Conservation (phyloP, 2,797 vertebrate species). For the Sphenodon punctatus region DNA sequence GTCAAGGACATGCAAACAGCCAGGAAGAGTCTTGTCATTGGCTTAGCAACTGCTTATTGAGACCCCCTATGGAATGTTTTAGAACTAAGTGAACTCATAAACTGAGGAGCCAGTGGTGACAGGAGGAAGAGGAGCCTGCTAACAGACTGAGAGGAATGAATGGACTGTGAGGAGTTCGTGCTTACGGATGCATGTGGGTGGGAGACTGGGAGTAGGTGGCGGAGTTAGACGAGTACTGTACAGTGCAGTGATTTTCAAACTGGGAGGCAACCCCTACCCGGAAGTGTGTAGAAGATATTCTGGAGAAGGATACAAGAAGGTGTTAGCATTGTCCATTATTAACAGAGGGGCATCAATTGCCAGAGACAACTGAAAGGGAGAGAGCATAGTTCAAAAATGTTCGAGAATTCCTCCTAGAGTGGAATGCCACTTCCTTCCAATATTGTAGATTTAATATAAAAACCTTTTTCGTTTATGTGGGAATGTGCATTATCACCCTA, state of each 20-base stretch:
- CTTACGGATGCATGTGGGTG: neutral
- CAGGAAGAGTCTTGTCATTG: neutral
- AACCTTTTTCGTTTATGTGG: neutral
- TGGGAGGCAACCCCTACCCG: too few species aligned
- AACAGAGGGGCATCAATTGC: too few species aligned
- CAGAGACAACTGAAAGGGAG: too few species aligned
- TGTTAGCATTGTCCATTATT: too few species aligned
- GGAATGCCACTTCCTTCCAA: neutral
- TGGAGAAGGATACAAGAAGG: too few species aligned
- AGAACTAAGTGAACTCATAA: neutral
- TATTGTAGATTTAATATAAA: neutral
- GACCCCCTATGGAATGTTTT: neutral
- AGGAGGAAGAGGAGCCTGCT: neutral
- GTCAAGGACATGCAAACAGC: too few species aligned
- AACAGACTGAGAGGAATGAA: neutral
- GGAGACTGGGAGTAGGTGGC: neutral
- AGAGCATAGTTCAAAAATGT: too few species aligned
- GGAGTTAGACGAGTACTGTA: neutral
- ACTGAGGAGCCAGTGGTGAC: neutral
- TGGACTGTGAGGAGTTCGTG: neutral
- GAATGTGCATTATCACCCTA: accelerated
- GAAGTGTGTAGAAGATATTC: too few species aligned
- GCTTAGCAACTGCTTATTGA: neutral
- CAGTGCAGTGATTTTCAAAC: neutral
- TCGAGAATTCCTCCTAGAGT: too few species aligned